Percentiles rank a stretch among this genome's conserved stretches.
These are phyloP conservation scores for Eulacestoma nigropectus DNA, from an alignment of 2,113 vertebrate genomes.

Conservation along the genomic window DNA sequence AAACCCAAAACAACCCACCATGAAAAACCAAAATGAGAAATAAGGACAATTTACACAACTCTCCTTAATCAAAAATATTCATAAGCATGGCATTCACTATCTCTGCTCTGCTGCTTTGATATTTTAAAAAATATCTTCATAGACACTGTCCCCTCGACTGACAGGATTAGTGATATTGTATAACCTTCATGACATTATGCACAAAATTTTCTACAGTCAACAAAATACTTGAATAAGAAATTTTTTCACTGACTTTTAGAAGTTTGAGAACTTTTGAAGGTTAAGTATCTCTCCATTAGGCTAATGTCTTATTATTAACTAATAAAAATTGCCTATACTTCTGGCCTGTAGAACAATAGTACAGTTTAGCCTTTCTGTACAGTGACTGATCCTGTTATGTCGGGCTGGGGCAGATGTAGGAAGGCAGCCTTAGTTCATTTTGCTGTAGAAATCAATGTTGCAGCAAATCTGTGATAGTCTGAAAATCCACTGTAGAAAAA, in stretches of 20 bases:
- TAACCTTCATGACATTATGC: conserved; percentile 24
- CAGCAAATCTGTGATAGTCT: not conserved
- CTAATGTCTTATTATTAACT: conserved; percentile 2
- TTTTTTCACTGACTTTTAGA: conserved; percentile 49
- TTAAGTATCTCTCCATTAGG: not conserved
- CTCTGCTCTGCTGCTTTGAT: not conserved
- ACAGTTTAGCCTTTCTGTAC: not conserved
- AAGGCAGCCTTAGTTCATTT: not conserved
- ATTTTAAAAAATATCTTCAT: not conserved
- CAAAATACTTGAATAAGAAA: conserved; percentile 32
- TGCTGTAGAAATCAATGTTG: not conserved
- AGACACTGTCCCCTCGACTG: conserved; percentile 1
- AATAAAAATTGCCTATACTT: not conserved
- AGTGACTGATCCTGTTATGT: not conserved
- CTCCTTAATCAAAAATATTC: conserved; percentile 15
- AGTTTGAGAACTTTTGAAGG: conserved; percentile 48
- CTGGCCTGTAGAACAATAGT: not conserved
- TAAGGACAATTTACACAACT: conserved; percentile 41
- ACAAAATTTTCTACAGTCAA: conserved; percentile 46
- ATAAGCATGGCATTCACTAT: conserved; percentile 11
- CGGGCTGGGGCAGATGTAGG: not conserved
- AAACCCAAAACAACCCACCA: not conserved
- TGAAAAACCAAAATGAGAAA: not conserved
- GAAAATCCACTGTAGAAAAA: not conserved
- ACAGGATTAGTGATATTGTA: conserved; percentile 29